A percentile compares a stretch with the other conserved stretches of the same genome.
These are phyloP conservation scores for Malthinus flaveolus DNA, from an alignment of 2,888 invertebrate genomes.

Conservation along the genomic window DNA sequence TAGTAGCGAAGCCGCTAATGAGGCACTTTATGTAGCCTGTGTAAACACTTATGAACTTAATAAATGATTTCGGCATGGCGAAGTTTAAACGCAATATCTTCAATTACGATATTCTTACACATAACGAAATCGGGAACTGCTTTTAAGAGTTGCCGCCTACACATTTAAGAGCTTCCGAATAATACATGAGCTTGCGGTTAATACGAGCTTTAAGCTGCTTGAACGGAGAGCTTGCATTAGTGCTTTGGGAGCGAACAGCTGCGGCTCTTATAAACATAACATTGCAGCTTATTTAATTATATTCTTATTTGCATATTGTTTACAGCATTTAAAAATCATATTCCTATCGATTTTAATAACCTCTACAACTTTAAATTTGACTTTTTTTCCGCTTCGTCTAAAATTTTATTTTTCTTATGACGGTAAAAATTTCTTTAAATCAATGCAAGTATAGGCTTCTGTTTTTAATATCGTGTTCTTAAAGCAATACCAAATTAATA, in stretches of 20 bases:
- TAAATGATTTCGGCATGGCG: slow-evolving; percentile 27
- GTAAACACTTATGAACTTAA: slow-evolving; percentile 27
- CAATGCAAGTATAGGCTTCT: no score
- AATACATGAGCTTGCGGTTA: slow-evolving; percentile 52
- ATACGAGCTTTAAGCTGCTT: slow-evolving; percentile 51
- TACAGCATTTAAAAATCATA: slow-evolving; percentile 12
- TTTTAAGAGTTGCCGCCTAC: slow-evolving; percentile 48
- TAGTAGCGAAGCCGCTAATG: slow-evolving; percentile 22
- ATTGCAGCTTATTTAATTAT: slow-evolving; percentile 31
- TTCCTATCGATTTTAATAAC: not conserved
- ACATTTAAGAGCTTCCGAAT: slow-evolving; percentile 51
- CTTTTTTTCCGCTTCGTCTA: no score
- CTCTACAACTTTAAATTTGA: no score
- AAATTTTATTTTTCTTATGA: no score
- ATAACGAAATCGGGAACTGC: slow-evolving; percentile 48
- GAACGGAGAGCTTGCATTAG: slow-evolving; percentile 39
- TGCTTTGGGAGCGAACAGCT: slow-evolving; percentile 33
- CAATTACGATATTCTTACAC: slow-evolving; percentile 49
- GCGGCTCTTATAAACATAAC: slow-evolving; percentile 33
- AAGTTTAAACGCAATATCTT: slow-evolving; percentile 30
- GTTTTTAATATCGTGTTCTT: no score
- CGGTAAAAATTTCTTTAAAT: no score
- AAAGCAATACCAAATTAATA: no score
- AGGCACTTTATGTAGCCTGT: slow-evolving; percentile 24
- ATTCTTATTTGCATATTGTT: slow-evolving; percentile 32